Percentiles rank a stretch among this genome's conserved stretches.
phyloP scores from a whole-genome alignment of 2,888 invertebrate genomes.

The Adelognathus sp. region DNA sequence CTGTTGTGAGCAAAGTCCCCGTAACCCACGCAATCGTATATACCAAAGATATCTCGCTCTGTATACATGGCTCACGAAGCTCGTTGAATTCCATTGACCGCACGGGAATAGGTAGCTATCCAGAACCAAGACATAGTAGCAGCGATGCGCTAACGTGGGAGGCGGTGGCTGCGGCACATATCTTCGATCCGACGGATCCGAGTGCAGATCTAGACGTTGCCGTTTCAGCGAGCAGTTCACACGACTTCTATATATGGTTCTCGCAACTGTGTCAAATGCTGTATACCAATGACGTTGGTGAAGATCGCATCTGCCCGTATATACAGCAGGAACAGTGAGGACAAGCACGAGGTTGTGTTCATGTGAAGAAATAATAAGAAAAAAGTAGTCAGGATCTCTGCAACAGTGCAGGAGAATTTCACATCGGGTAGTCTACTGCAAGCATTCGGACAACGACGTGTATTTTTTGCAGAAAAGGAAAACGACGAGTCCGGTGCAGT shows the following conservation, averaged over 20 bases:
- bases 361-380: slow-evolving; percentile 2
- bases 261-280: background rate
- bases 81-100: slow-evolving; percentile 33
- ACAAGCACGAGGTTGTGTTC: background rate
- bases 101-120: slow-evolving; percentile 7
- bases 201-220: background rate
- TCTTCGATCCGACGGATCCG: slow-evolving; percentile 9
- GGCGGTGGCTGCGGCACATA: background rate
- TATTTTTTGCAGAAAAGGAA: slow-evolving; percentile 9
- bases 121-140: background rate
- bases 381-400: background rate
- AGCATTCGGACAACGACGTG: slow-evolving; percentile 45
- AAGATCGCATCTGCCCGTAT: slow-evolving; percentile 5
- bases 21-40: background rate
- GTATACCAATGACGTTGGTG: background rate
- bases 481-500: slow-evolving; percentile 48
- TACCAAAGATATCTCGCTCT: background rate
- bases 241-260: background rate
- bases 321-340: slow-evolving; percentile 9
- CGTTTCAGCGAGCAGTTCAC: background rate
- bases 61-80: slow-evolving; percentile 1
- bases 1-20: slow-evolving; percentile 45
- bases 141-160: background rate
- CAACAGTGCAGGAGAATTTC: too few relatives aligned
- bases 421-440: slow-evolving; percentile 8